Conservation (phyloP, 2,888 invertebrate genomes). For the Eupithecia abbreviata region DNA sequence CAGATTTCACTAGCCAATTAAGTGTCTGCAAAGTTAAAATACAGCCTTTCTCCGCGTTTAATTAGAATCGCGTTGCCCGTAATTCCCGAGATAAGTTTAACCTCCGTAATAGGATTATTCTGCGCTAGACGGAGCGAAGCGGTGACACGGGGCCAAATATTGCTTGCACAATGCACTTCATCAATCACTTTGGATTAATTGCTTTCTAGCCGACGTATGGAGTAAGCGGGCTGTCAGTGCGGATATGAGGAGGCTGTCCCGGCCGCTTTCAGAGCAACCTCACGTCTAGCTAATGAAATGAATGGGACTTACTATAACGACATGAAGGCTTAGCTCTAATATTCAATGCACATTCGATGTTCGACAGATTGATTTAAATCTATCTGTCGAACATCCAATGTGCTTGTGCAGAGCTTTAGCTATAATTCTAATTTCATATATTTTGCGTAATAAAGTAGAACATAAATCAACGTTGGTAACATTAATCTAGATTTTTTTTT, state of each 20-base stretch:
- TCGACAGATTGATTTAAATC: background rate
- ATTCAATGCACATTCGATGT: background rate
- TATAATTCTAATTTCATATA: background rate
- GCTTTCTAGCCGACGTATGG: slow-evolving; percentile 56
- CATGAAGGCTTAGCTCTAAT: background rate
- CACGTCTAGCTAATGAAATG: slow-evolving; percentile 19
- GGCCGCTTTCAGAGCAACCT: slow-evolving; percentile 31
- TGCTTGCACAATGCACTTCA: slow-evolving; percentile 55
- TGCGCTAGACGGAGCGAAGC: slow-evolving; percentile 26
- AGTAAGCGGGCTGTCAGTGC: slow-evolving; percentile 61
- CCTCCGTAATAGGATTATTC: slow-evolving; percentile 39
- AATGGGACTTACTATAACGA: background rate
- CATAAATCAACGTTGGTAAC: background rate
- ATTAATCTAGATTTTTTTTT: background rate
- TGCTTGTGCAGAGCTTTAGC: background rate
- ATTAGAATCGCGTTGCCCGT: slow-evolving; percentile 41
- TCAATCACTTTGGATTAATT: slow-evolving; percentile 62
- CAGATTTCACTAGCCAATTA: slow-evolving; percentile 37
- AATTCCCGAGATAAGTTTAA: slow-evolving; percentile 39
- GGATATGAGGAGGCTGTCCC: slow-evolving; percentile 56
- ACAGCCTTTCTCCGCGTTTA: slow-evolving; percentile 35
- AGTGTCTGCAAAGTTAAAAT: slow-evolving; percentile 36
- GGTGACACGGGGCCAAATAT: slow-evolving; percentile 40
- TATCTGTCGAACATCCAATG: too few relatives aligned
- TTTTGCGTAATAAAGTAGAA: too few relatives aligned